Base-by-base conservation (phyloP, 2,888 invertebrate species). In the Metallyticus violacea region DNA sequence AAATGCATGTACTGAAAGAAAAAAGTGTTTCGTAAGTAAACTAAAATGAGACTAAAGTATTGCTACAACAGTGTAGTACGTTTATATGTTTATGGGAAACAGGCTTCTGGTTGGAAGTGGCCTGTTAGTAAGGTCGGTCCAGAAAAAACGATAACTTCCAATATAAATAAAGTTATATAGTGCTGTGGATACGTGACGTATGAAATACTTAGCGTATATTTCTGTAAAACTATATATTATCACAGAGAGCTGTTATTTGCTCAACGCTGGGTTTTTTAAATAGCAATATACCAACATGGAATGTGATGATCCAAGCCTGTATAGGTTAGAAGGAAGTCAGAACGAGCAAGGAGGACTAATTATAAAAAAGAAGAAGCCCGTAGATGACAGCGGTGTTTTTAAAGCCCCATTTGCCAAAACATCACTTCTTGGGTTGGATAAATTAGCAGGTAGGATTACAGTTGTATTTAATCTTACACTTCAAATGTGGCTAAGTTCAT, bases 391-490 rank as follows among this genome's bases (percentile, higher is more conserved):
- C 84, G 89, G 89, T 76, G 94, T 94, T 27, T 96, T 97, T 90
- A 97, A 97, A 91, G 94, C 96, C 85, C 97, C 96, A 0, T 95
- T 94, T 90, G 89, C 89, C 0, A 90, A 90, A 88, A 93, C 94
- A 77, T 98, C 98, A 0, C 91, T 96, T 7, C 92, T 98, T 6
- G 98, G 98, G 0, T 92, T 98, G 84, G 98, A 98, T 91, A 96
- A 95, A 91, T 92, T 98, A 88, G 98, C 98, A 26, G 96, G 92
- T 91, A 89, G 88, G 87, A 15, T 78, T 76, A 9, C 26, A 15
- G 6, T 83, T n/a, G n/a, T n/a, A n/a, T n/a, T n/a, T n/a, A n/a
- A n/a, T n/a, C n/a, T n/a, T n/a, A n/a, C n/a, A n/a, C n/a, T n/a
- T n/a, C n/a, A n/a, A n/a, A n/a, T n/a, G n/a, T n/a, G n/a, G n/a